Conservation (phyloP, 2,113 vertebrate genomes). For the Columba livia region DNA sequence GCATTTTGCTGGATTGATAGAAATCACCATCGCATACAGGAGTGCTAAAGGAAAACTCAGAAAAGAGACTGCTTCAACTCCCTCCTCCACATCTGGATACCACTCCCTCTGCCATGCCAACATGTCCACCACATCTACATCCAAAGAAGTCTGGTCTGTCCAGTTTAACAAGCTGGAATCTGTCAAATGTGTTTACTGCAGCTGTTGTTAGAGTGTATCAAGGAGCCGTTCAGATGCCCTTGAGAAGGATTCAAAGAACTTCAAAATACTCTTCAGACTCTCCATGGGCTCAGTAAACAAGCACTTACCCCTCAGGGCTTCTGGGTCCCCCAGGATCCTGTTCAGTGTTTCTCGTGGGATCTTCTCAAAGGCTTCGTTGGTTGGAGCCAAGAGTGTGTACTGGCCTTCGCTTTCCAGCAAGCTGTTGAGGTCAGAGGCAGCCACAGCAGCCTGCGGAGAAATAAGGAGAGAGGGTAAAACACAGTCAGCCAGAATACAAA, state of each 20-base stretch:
- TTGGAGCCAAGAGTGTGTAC: constrained; percentile 93
- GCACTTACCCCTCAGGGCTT: constrained; percentile 87
- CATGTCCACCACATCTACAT: neutral
- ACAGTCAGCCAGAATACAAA: neutral
- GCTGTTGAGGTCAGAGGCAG: constrained; percentile 86
- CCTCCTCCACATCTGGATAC: neutral
- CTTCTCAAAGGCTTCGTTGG: constrained; percentile 94
- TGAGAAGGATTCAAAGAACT: neutral
- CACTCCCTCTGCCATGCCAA: neutral
- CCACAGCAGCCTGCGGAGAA: constrained; percentile 84
- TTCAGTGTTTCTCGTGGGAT: constrained; percentile 89
- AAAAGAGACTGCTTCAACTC: neutral
- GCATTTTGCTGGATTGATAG: neutral
- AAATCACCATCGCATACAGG: neutral
- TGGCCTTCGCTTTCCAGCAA: constrained; percentile 86
- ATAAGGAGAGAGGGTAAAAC: neutral
- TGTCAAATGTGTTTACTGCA: neutral
- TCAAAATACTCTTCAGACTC: neutral
- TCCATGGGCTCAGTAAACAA: neutral
- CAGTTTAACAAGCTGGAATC: neutral
- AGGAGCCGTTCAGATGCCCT: neutral
- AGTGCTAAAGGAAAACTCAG: neutral
- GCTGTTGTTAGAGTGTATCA: neutral
- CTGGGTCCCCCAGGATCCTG: constrained; percentile 93
- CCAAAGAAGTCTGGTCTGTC: neutral